Evolutionary conservation across 2,797 vertebrate species (phyloP).

Genomic region (Clamator glandarius): DNA sequence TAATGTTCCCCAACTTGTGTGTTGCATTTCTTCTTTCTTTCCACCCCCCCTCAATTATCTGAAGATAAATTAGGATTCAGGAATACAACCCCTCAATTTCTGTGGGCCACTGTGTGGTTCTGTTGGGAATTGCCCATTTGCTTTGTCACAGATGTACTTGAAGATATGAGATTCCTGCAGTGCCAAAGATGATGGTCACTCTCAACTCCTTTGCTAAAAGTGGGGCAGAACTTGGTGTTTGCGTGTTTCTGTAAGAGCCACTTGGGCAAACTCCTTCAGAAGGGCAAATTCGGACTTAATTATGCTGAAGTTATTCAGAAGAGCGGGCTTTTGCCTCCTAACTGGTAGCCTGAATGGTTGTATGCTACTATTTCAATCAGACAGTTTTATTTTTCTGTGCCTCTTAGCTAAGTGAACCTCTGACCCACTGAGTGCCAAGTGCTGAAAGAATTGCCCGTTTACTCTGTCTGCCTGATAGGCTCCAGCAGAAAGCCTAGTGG

Average conservation of each 20-base stretch:
- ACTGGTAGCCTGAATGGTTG: neutral
- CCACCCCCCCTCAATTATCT: neutral
- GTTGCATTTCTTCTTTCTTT: neutral
- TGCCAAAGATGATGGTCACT: neutral
- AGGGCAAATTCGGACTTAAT: neutral
- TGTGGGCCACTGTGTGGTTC: neutral
- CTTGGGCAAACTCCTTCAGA: neutral
- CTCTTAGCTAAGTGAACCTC: neutral
- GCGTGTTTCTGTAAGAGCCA: neutral
- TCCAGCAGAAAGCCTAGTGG: neutral
- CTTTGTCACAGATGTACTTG: neutral
- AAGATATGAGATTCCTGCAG: neutral
- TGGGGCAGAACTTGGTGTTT: neutral
- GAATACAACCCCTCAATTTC: neutral
- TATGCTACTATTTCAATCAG: neutral
- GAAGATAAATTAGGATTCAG: neutral
- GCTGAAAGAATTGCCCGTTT: neutral
- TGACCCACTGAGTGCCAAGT: conserved; percentile 9
- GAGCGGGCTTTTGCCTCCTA: neutral
- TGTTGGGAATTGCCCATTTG: neutral
- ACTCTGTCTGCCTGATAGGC: neutral
- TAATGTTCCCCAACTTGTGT: neutral
- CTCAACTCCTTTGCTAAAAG: neutral
- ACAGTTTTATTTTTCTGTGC: conserved; percentile 29
- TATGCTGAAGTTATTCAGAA: neutral